These are phyloP conservation scores for Donacobius atricapilla DNA, from an alignment of 2,113 vertebrate species.

Conservation along the genomic window DNA sequence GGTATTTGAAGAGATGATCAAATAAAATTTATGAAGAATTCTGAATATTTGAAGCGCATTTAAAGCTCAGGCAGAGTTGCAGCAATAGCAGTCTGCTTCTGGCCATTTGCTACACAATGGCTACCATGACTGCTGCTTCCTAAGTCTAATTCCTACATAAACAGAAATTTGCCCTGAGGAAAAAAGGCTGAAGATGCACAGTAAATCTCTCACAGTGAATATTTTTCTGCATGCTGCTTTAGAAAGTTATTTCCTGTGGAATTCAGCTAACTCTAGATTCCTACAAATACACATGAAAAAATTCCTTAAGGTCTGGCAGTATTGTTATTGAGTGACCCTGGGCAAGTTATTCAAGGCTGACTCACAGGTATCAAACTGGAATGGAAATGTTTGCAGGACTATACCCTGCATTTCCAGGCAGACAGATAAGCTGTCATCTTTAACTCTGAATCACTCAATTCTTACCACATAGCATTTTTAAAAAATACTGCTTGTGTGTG, in stretches of 20 bases:
- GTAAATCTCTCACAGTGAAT: neutral
- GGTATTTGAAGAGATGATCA: neutral
- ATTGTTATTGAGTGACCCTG: neutral
- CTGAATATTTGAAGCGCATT: slow-evolving; percentile 14
- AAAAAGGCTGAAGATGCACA: neutral
- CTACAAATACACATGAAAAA: neutral
- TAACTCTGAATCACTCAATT: neutral
- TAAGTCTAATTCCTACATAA: neutral
- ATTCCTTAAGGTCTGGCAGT: neutral
- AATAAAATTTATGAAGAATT: slow-evolving; percentile 34
- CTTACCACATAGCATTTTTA: neutral
- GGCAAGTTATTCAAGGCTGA: neutral
- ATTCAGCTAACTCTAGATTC: neutral
- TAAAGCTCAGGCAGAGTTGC: neutral
- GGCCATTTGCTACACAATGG: neutral
- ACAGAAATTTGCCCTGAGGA: neutral
- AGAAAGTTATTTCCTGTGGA: slow-evolving; percentile 17
- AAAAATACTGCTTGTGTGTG: neutral
- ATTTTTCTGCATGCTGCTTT: neutral
- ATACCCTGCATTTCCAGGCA: neutral
- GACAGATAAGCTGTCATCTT: neutral
- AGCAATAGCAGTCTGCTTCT: slow-evolving; percentile 10
- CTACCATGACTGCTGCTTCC: neutral
- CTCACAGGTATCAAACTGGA: neutral
- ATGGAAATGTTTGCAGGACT: neutral